phyloP scores from a whole-genome alignment of 2,888 invertebrate species.

The Cerastis leucographa region DNA sequence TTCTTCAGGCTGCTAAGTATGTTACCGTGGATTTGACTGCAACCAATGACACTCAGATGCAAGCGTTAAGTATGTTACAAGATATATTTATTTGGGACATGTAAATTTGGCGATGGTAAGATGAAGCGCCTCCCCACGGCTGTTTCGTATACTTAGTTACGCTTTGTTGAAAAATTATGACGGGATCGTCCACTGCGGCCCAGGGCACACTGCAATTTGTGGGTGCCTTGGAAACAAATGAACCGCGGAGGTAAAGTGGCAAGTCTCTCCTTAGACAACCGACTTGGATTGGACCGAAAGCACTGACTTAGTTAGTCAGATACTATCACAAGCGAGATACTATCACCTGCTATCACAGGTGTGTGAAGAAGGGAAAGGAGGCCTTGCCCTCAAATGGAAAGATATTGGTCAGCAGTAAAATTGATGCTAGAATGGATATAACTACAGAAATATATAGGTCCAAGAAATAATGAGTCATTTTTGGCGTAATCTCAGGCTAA shows the following conservation, averaged over 20 bases:
- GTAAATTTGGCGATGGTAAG: conserved; percentile 62
- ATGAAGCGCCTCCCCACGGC: neutral
- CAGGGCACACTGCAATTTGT: neutral
- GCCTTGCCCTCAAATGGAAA: neutral
- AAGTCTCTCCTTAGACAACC: neutral
- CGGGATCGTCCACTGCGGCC: neutral
- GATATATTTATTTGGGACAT: conserved; percentile 88
- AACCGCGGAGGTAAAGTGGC: neutral
- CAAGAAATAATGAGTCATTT: conserved; percentile 6
- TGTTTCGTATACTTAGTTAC: neutral
- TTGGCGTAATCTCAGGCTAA: conserved; percentile 23
- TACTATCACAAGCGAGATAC: neutral
- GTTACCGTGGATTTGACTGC: conserved; percentile 85
- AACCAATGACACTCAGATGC: conserved; percentile 78
- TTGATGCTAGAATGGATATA: neutral
- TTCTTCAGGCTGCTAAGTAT: conserved; percentile 87
- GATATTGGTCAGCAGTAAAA: neutral
- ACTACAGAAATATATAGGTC: neutral
- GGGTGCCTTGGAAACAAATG: neutral
- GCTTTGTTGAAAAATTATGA: neutral
- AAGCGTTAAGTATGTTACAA: conserved; percentile 84
- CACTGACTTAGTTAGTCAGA: neutral
- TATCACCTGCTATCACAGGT: neutral
- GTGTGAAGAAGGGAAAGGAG: neutral
- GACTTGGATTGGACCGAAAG: neutral